phyloP scores from a whole-genome alignment of 1,140 invertebrate genomes.

The Scaptomyza montana region DNA sequence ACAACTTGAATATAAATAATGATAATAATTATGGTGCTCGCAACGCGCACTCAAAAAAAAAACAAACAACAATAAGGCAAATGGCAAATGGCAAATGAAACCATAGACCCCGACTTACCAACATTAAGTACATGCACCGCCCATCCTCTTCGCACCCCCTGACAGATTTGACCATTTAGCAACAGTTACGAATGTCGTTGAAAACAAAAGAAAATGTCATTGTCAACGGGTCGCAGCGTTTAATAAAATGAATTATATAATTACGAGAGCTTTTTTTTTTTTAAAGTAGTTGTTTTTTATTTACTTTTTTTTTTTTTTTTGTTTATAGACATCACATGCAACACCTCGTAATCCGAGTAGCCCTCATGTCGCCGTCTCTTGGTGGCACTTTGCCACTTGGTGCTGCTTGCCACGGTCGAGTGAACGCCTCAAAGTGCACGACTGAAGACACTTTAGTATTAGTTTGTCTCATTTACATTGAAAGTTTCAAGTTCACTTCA shows the following conservation, averaged over 20 bases:
- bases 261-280: constrained; percentile 17
- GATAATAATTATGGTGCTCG: constrained; percentile 32
- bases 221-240: constrained; percentile 51
- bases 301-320: neutral
- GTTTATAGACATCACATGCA: constrained; percentile 16
- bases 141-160: neutral
- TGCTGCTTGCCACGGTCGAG: constrained; percentile 18
- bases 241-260: constrained; percentile 49
- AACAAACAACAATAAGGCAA: constrained; percentile 9
- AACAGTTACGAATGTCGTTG: constrained; percentile 43
- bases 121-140: neutral
- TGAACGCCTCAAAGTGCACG: constrained; percentile 16
- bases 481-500: constrained; percentile 31
- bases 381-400: neutral
- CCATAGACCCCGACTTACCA: constrained; percentile 25
- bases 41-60: constrained; percentile 21
- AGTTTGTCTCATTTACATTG: constrained; percentile 28
- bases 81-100: constrained; percentile 47
- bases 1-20: constrained; percentile 34
- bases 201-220: constrained; percentile 44
- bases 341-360: constrained; percentile 31
- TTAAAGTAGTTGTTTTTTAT: no score
- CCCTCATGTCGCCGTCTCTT: no score
- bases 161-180: constrained; percentile 16
- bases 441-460: constrained; percentile 19